phyloP scores from a whole-genome alignment of 2,797 vertebrate genomes.

The Hirundo rustica region DNA sequence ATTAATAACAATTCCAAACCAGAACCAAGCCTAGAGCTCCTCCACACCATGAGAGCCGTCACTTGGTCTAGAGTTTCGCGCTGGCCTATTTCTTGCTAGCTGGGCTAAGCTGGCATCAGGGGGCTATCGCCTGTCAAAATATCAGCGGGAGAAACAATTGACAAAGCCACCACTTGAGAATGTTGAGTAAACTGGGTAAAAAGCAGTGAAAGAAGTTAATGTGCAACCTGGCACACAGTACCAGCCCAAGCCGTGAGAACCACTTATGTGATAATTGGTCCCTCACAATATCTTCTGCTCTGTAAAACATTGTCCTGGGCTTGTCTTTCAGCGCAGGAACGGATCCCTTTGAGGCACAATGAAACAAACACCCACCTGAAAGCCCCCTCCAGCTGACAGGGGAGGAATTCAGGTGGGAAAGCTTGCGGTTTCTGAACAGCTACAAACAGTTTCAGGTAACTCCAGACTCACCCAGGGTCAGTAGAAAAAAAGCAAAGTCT shows the following conservation, averaged over 20 bases:
- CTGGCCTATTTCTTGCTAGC: constrained; percentile 74
- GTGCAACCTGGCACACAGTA: constrained; percentile 77
- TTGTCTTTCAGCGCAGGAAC: constrained; percentile 84
- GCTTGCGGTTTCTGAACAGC: constrained; percentile 47
- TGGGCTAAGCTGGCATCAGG: constrained; percentile 72
- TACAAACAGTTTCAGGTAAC: constrained; percentile 75
- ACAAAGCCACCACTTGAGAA: constrained; percentile 84
- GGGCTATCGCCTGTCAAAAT: constrained; percentile 80
- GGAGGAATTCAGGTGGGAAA: constrained; percentile 78
- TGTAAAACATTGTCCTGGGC: constrained; percentile 78
- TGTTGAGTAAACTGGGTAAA: constrained; percentile 73
- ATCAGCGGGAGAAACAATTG: constrained; percentile 79
- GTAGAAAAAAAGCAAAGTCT: background rate
- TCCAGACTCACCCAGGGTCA: constrained; percentile 60
- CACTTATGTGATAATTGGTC: constrained; percentile 78
- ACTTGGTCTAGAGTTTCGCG: constrained; percentile 71
- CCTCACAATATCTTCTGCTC: constrained; percentile 75
- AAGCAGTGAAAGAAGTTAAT: constrained; percentile 82
- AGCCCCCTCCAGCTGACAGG: constrained; percentile 68
- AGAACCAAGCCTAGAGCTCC: background rate
- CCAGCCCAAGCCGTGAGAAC: constrained; percentile 84
- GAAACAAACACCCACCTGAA: constrained; percentile 78
- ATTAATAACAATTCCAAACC: constrained; percentile 31
- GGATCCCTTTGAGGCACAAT: constrained; percentile 76
- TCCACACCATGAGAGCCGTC: constrained; percentile 43